phyloP scores from a whole-genome alignment of 2,888 invertebrate genomes.

The Aethes cnicana region DNA sequence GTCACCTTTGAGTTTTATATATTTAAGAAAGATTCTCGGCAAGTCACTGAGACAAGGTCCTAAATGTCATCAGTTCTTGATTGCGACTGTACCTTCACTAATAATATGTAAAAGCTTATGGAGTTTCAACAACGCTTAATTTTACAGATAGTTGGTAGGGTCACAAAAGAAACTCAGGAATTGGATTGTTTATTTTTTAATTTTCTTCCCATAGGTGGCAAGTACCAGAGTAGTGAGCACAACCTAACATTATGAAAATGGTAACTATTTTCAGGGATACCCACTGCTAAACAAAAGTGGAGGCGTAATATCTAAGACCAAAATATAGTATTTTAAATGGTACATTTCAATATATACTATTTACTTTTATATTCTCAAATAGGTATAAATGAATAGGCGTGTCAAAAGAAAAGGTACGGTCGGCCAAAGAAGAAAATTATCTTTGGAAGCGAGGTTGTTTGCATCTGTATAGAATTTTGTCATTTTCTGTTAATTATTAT shows the following conservation, averaged over 20 bases:
- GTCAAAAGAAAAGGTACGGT: conserved; percentile 15
- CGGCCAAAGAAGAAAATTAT: conserved; percentile 3
- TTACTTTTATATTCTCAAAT: conserved; percentile 22
- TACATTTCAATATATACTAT: conserved; percentile 30
- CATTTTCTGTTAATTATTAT: too few relatives aligned
- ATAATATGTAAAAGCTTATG: too few relatives aligned
- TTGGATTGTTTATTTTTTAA: conserved; percentile 72
- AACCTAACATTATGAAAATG: conserved; percentile 76
- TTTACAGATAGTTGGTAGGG: too few relatives aligned
- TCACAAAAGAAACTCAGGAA: conserved; percentile 52
- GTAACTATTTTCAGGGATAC: conserved; percentile 81
- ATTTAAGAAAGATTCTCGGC: too few relatives aligned
- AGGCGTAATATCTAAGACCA: conserved; percentile 26
- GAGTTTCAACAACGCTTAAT: too few relatives aligned
- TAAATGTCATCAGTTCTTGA: too few relatives aligned
- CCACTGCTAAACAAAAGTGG: conserved; percentile 55
- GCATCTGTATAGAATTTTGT: not conserved
- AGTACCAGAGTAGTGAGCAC: conserved; percentile 78
- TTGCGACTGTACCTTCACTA: too few relatives aligned
- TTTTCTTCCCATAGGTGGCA: conserved; percentile 77
- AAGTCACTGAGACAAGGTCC: too few relatives aligned
- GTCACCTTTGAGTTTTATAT: too few relatives aligned
- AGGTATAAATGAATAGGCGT: conserved; percentile 19
- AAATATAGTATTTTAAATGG: conserved; percentile 20
- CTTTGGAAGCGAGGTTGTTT: not conserved